A percentile compares a stretch with the other conserved stretches of the same genome.
phyloP scores from a whole-genome alignment of 1,140 invertebrate species.

The Hyphantria cunea region DNA sequence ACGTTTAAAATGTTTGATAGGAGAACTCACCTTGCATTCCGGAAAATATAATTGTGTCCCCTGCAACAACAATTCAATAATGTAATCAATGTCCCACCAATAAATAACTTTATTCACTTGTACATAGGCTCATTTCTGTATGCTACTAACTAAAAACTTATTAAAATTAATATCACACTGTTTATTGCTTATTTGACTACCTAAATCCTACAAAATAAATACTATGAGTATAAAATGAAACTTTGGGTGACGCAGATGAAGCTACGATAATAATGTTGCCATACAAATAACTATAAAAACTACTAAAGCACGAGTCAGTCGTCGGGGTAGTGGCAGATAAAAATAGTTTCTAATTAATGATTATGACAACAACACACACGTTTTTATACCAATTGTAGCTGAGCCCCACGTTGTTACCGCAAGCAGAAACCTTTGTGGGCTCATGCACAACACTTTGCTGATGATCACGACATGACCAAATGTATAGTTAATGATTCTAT shows the following conservation, averaged over 20 bases:
- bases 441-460: no score
- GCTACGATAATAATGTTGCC: constrained; percentile 37
- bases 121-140: not conserved
- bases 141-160: not conserved
- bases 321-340: not conserved
- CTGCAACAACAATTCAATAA: constrained; percentile 63
- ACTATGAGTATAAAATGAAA: not conserved
- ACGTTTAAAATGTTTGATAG: not conserved
- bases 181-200: constrained; percentile 6
- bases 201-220: not conserved
- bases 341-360: not conserved
- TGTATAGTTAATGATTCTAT: no score
- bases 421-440: no score
- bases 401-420: no score
- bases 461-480: no score
- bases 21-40: constrained; percentile 81
- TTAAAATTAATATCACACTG: constrained; percentile 19
- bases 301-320: not conserved
- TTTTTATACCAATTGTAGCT: not conserved
- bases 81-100: constrained; percentile 28
- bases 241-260: constrained; percentile 16
- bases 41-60: constrained; percentile 82
- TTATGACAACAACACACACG: not conserved
- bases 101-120: not conserved
- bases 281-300: constrained; percentile 8